Conservation (phyloP, 2,113 vertebrate species). For the Chrysemys picta region DNA sequence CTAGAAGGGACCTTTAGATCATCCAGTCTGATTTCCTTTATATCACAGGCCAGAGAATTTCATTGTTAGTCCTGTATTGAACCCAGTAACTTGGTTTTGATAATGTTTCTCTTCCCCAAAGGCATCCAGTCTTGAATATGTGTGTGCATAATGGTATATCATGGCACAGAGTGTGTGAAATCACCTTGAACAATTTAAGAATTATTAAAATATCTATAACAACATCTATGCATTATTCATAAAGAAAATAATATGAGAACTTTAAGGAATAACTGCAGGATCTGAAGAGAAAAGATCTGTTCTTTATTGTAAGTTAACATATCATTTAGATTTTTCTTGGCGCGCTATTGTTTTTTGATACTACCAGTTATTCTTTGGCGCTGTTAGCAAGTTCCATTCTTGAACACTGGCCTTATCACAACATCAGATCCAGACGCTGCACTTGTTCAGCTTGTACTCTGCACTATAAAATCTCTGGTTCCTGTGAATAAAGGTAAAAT, state of each 20-base stretch:
- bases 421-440: background rate
- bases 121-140: background rate
- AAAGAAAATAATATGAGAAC: background rate
- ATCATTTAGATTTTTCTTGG: conserved; percentile 2
- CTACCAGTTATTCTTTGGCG: background rate
- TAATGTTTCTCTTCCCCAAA: background rate
- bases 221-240: background rate
- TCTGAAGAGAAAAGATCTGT: background rate
- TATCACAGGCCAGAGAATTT: background rate
- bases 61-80: background rate
- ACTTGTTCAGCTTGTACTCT: background rate
- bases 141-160: background rate
- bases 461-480: background rate
- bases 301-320: conserved; percentile 26
- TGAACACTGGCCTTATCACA: background rate
- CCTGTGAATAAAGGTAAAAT: conserved; percentile 3
- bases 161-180: background rate
- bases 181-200: background rate
- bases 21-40: background rate
- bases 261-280: conserved; percentile 21
- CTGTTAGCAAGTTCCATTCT: background rate
- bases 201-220: conserved; percentile 8
- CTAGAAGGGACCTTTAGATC: background rate
- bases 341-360: background rate
- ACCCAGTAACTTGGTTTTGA: background rate